A percentile compares a stretch with the other conserved stretches of the same genome.
These are phyloP conservation scores for Lutraria rhynchaena DNA, from an alignment of 1,140 invertebrate genomes.

Conservation along the genomic window DNA sequence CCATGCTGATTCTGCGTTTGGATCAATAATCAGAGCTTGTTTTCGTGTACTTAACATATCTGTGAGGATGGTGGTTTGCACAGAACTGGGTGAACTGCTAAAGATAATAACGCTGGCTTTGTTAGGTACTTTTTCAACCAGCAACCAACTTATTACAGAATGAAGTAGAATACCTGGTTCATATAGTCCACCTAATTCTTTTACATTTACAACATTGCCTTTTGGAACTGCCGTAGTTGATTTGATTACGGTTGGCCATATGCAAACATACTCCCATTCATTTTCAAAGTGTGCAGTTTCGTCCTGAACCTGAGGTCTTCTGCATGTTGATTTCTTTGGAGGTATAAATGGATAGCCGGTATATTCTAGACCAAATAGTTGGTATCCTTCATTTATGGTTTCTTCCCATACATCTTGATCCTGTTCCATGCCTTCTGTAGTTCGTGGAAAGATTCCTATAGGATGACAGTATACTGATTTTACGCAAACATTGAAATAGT, in stretches of 20 bases:
- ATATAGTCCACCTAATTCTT: slow-evolving; percentile 20
- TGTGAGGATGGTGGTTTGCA: not conserved
- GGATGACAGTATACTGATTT: slow-evolving; percentile 9
- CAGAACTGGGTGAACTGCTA: not conserved
- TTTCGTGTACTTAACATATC: not conserved
- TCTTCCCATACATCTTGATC: slow-evolving; percentile 12
- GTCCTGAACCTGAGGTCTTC: not conserved
- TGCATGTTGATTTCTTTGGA: not conserved
- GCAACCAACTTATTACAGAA: not conserved
- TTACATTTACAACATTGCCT: not conserved
- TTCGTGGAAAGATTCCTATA: not conserved
- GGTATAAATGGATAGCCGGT: not conserved
- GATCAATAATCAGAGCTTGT: not conserved
- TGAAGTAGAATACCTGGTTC: slow-evolving; percentile 11
- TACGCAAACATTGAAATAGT: not conserved
- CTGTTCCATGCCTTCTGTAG: not conserved
- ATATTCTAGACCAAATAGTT: slow-evolving; percentile 13
- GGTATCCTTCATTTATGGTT: not conserved
- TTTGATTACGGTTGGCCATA: not conserved
- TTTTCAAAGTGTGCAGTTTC: not conserved
- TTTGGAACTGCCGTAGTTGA: slow-evolving; percentile 20
- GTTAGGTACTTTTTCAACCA: not conserved
- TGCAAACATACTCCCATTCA: slow-evolving; percentile 14
- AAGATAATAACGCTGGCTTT: not conserved
- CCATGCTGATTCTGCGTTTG: not conserved